Evolutionary conservation across 2,888 invertebrate species (phyloP).

Genomic region (Labia minor): DNA sequence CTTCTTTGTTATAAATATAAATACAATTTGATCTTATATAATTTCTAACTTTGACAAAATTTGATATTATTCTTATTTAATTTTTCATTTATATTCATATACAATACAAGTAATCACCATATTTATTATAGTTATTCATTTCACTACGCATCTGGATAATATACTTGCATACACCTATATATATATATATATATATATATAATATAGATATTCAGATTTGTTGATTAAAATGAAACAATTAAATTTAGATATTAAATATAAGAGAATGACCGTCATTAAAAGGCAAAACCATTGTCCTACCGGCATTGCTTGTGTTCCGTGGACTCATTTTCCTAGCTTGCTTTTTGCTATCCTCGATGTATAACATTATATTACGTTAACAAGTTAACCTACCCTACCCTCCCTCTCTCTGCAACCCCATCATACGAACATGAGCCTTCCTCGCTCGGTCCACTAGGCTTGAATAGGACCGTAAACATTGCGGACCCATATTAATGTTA

Average conservation of each 20-base stretch:
- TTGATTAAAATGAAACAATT: constrained; percentile 1
- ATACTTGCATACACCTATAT: too few species aligned
- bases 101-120: too few species aligned
- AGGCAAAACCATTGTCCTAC: not conserved
- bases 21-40: too few species aligned
- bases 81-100: too few species aligned
- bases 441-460: not conserved
- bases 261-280: not conserved
- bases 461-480: not conserved
- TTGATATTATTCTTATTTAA: too few species aligned
- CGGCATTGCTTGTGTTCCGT: not conserved
- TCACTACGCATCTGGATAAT: too few species aligned
- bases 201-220: not conserved
- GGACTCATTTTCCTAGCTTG: not conserved
- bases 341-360: not conserved
- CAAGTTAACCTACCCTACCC: not conserved
- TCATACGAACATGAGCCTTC: not conserved
- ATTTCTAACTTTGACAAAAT: too few species aligned
- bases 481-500: not conserved
- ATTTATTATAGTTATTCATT: too few species aligned
- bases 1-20: too few species aligned
- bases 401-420: too few species aligned
- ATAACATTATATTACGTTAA: constrained; percentile 13
- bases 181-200: too few species aligned
- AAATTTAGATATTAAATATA: not conserved